Evolutionary conservation across 2,797 vertebrate species (phyloP).

Genomic region (Hyperoplus lanceolatus): DNA sequence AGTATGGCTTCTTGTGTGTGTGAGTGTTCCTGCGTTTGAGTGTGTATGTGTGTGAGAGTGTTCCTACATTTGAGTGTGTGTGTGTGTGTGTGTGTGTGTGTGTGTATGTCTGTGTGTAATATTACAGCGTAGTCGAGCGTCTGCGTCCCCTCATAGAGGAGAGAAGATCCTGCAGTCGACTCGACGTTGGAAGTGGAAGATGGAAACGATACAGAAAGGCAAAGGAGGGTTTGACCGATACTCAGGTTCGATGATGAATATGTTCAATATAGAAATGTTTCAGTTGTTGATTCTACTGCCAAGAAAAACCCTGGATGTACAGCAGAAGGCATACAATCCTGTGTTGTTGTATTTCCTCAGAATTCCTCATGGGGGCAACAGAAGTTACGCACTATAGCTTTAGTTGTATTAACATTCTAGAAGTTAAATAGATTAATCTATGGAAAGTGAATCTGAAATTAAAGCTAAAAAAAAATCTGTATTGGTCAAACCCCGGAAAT

Average conservation of each 20-base stretch:
- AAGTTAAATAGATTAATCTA: not conserved
- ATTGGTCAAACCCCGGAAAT: constrained; percentile 36
- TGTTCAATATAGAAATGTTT: not conserved
- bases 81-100: constrained; percentile 67
- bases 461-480: not conserved
- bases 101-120: constrained; percentile 20
- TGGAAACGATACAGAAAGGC: constrained; percentile 13
- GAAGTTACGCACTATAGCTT: no score
- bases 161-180: constrained; percentile 88
- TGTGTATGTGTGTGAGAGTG: constrained; percentile 68
- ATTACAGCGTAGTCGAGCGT: constrained; percentile 63
- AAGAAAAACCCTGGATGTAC: no score
- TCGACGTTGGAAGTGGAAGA: constrained; percentile 14
- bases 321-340: no score
- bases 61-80: constrained; percentile 30
- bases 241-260: not conserved
- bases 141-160: constrained; percentile 90
- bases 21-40: constrained; percentile 24
- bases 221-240: constrained; percentile 10
- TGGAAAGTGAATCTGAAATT: not conserved
- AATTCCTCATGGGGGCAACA: no score
- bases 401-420: no score
- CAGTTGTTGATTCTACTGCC: no score
- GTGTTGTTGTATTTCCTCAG: no score
- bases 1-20: constrained; percentile 90